phyloP scores from a whole-genome alignment of 2,113 vertebrate genomes.

The Brachirus orientalis region DNA sequence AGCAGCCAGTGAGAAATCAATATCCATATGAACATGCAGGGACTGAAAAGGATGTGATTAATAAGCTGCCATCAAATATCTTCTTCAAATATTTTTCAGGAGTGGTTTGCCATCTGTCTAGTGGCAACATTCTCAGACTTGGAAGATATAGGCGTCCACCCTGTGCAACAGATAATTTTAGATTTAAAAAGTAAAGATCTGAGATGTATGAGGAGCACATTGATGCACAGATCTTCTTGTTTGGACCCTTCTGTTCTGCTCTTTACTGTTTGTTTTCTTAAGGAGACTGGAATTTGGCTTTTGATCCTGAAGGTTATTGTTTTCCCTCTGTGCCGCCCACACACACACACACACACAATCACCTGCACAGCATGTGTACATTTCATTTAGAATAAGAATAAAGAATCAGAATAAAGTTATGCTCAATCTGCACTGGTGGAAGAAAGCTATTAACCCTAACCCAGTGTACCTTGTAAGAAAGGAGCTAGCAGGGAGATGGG shows the following conservation, averaged over 20 bases:
- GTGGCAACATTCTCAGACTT: slow-evolving; percentile 4
- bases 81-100: slow-evolving; percentile 37
- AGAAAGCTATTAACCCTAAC: slow-evolving; percentile 69
- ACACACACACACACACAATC: too few relatives aligned
- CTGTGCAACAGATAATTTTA: slow-evolving; percentile 25
- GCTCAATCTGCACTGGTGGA: slow-evolving; percentile 57
- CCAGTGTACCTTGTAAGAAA: slow-evolving; percentile 52
- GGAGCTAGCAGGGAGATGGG: slow-evolving; percentile 38
- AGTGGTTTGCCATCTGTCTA: slow-evolving; percentile 11
- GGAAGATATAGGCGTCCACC: background rate
- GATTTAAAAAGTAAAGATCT: slow-evolving; percentile 25
- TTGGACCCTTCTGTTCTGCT: slow-evolving; percentile 15
- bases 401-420: slow-evolving; percentile 71
- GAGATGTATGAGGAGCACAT: too few relatives aligned
- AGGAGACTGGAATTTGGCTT: slow-evolving; percentile 56
- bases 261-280: too few relatives aligned
- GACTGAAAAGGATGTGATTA: slow-evolving; percentile 18
- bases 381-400: too few relatives aligned
- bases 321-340: slow-evolving; percentile 9
- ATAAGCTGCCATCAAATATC: slow-evolving; percentile 26
- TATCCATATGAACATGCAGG: slow-evolving; percentile 17
- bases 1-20: slow-evolving; percentile 37
- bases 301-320: slow-evolving; percentile 68
- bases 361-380: slow-evolving; percentile 40
- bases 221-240: slow-evolving; percentile 8